Conservation (phyloP, 2,113 vertebrate species). For the Eulemur rufifrons region DNA sequence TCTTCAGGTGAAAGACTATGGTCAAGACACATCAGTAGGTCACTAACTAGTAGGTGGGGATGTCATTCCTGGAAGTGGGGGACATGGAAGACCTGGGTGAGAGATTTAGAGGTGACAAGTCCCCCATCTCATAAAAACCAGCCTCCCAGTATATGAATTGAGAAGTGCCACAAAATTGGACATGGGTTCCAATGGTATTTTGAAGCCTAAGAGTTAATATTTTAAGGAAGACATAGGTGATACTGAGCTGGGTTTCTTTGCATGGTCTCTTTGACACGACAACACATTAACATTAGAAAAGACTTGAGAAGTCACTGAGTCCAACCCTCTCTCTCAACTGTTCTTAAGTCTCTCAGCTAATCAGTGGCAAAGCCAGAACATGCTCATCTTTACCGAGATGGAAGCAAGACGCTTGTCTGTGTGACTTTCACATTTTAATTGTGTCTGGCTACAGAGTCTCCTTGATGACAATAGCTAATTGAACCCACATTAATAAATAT, state of each 20-base stretch:
- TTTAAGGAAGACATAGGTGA: background rate
- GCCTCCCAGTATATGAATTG: background rate
- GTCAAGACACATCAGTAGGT: background rate
- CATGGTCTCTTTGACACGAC: background rate
- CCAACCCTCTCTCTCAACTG: background rate
- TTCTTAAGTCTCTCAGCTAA: background rate
- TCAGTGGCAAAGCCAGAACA: background rate
- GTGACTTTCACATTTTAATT: background rate
- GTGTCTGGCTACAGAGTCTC: background rate
- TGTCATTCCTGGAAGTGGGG: background rate
- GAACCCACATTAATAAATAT: background rate
- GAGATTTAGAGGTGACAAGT: background rate
- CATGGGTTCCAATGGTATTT: background rate
- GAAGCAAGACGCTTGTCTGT: background rate
- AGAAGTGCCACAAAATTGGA: background rate
- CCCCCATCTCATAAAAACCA: background rate
- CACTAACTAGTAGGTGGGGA: background rate
- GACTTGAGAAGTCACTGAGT: background rate
- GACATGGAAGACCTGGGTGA: background rate
- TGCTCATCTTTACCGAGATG: background rate
- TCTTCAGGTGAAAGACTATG: background rate
- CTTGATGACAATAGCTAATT: background rate
- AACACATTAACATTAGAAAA: slow-evolving; percentile 17
- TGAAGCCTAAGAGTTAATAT: background rate
- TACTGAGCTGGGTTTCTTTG: background rate